Conservation (phyloP, 1,140 invertebrate species). For the Carcinoscorpius rotundicauda region DNA sequence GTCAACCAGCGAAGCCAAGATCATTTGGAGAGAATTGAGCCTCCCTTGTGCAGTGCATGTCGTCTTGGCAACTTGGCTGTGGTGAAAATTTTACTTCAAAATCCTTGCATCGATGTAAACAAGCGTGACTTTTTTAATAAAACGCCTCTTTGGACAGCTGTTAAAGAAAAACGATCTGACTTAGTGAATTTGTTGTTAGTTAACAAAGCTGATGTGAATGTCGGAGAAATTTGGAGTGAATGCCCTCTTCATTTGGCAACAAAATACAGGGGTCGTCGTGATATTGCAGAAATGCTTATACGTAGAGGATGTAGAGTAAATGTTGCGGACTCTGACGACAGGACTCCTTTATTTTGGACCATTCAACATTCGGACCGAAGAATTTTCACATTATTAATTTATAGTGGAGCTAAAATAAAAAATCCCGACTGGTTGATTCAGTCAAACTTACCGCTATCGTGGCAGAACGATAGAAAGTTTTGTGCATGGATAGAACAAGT, state of each 20-base stretch:
- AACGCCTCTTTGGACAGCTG: slow-evolving; percentile 23
- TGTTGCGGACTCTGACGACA: slow-evolving; percentile 1
- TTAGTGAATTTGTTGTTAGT: slow-evolving; percentile 19
- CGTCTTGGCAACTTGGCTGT: slow-evolving; percentile 25
- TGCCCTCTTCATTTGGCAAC: slow-evolving; percentile 16
- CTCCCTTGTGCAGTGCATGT: slow-evolving; percentile 27
- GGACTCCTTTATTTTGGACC: slow-evolving; percentile 11
- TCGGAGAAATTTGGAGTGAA: slow-evolving; percentile 5
- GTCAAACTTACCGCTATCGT: too few species aligned
- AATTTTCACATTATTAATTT: too few species aligned
- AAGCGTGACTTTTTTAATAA: slow-evolving; percentile 21
- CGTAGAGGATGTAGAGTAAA: slow-evolving; percentile 12
- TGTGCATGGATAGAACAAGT: too few species aligned
- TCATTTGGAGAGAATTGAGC: slow-evolving; percentile 19
- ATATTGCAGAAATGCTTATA: slow-evolving; percentile 16
- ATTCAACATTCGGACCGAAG: slow-evolving; percentile 8
- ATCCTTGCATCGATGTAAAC: slow-evolving; percentile 21
- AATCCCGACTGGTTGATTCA: too few species aligned
- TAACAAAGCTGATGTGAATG: slow-evolving; percentile 13
- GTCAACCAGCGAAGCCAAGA: slow-evolving; percentile 22
- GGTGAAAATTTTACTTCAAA: slow-evolving; percentile 22
- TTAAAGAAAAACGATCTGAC: slow-evolving; percentile 13
- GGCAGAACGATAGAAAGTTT: too few species aligned
- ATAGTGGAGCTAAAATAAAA: too few species aligned
- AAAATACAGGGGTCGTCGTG: slow-evolving; percentile 3